Percentiles rank a stretch among this genome's conserved stretches.
Conservation (phyloP, 2,888 invertebrate species). For the Rhamphomyia laevipes region DNA sequence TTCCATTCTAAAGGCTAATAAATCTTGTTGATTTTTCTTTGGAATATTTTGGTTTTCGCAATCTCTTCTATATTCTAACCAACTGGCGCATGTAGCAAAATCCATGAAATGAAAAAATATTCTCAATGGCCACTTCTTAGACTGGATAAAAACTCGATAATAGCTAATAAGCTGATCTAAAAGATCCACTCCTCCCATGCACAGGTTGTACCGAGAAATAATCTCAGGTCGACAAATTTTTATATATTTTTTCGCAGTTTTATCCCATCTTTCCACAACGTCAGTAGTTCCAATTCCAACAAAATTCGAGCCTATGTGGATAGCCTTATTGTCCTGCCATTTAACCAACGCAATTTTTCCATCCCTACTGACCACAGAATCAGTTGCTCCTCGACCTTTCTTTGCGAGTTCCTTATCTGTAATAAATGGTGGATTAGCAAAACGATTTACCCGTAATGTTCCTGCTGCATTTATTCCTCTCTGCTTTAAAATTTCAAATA, state of each 20-base stretch:
- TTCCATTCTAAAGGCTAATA: background rate
- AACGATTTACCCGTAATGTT: background rate
- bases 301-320: constrained; percentile 10
- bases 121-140: constrained; percentile 5
- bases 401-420: constrained; percentile 6
- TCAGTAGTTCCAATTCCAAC: constrained; percentile 5
- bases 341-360: constrained; percentile 5
- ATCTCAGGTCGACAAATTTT: constrained; percentile 4
- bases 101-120: background rate
- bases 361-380: constrained; percentile 3
- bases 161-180: constrained; percentile 9
- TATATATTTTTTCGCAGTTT: background rate
- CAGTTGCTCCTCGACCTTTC: constrained; percentile 6
- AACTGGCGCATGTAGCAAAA: background rate
- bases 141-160: constrained; percentile 7
- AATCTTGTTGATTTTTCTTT: background rate
- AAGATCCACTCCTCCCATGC: constrained; percentile 9
- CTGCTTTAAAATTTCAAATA: background rate
- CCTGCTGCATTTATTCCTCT: background rate
- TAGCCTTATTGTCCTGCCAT: constrained; percentile 8
- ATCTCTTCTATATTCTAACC: background rate
- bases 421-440: constrained; percentile 1
- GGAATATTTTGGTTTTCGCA: background rate
- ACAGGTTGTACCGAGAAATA: constrained; percentile 2
- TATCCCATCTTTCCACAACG: constrained; percentile 6